Evolutionary conservation across 2,888 invertebrate species (phyloP).

Genomic region (Diachrysia chrysitis): DNA sequence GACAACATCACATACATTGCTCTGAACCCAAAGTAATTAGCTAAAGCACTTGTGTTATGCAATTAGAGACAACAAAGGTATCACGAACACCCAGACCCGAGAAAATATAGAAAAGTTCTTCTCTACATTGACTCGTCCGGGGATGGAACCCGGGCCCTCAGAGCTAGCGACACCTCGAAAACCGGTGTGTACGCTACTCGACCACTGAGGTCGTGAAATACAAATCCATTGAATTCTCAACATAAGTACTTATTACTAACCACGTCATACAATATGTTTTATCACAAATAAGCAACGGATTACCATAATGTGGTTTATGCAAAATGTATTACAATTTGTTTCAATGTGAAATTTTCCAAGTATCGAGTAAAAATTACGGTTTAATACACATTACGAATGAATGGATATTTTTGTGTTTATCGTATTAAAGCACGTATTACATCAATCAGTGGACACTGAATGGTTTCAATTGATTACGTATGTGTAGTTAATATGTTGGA

Average conservation of each 20-base stretch:
- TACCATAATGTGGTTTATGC: not conserved
- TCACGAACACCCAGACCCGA: too few relatives aligned
- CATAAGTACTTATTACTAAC: not conserved
- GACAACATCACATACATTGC: too few relatives aligned
- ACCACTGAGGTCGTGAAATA: too few relatives aligned
- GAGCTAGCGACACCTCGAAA: too few relatives aligned
- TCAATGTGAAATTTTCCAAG: not conserved
- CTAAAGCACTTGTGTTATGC: too few relatives aligned
- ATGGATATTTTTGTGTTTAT: slow-evolving; percentile 9
- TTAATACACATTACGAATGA: slow-evolving; percentile 3
- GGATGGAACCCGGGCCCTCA: too few relatives aligned
- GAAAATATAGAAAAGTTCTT: too few relatives aligned
- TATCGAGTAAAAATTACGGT: slow-evolving; percentile 3
- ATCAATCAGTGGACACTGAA: not conserved
- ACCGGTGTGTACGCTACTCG: too few relatives aligned
- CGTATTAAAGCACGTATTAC: slow-evolving; percentile 9
- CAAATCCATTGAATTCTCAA: not conserved
- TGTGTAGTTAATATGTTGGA: not conserved
- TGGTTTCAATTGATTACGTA: slow-evolving; percentile 9
- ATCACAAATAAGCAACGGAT: not conserved
- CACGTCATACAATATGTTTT: not conserved
- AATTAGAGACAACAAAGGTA: too few relatives aligned
- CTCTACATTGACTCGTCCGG: too few relatives aligned
- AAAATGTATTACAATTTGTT: slow-evolving; percentile 10
- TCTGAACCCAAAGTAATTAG: too few relatives aligned